A percentile compares a stretch with the other conserved stretches of the same genome.
These are phyloP conservation scores for Tragelaphus imberbis DNA, from an alignment of 2,113 vertebrate species.

Conservation along the genomic window DNA sequence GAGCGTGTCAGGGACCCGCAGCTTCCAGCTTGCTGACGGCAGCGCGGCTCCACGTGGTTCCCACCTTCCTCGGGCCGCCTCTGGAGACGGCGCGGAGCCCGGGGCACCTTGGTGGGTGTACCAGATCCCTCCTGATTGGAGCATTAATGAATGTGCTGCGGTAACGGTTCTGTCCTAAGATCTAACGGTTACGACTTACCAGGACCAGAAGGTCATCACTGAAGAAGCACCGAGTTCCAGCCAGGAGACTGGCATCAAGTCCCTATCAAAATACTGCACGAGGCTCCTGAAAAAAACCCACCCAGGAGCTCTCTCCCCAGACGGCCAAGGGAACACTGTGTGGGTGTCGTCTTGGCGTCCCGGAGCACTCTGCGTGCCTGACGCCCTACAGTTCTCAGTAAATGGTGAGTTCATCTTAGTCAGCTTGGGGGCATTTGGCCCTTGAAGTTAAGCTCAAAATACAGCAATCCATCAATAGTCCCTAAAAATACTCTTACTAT, in stretches of 20 bases:
- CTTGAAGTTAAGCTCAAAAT: slow-evolving; percentile 56
- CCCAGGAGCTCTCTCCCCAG: not conserved
- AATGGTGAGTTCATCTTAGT: slow-evolving; percentile 76
- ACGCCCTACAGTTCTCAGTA: slow-evolving; percentile 53
- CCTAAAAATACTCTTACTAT: slow-evolving; percentile 63
- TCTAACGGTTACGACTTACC: accelerated
- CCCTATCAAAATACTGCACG: accelerated
- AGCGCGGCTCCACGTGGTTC: slow-evolving; percentile 29
- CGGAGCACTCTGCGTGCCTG: not conserved
- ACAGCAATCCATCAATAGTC: slow-evolving; percentile 76
- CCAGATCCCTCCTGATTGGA: not conserved
- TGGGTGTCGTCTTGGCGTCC: accelerated
- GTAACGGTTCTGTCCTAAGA: accelerated
- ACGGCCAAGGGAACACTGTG: not conserved
- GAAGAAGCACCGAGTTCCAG: accelerated
- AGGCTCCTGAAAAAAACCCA: not conserved
- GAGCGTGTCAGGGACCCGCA: slow-evolving; percentile 64
- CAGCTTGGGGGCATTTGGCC: slow-evolving; percentile 70
- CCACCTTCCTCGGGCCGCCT: slow-evolving; percentile 59
- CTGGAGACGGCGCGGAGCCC: slow-evolving; percentile 10
- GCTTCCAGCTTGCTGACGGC: slow-evolving; percentile 71
- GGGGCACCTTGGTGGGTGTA: not conserved
- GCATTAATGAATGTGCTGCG: not conserved
- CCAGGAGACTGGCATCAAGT: accelerated
- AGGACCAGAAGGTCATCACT: not conserved